Percentiles rank a stretch among this genome's conserved stretches.
phyloP scores from a whole-genome alignment of 1,140 invertebrate genomes.

The Marisa cornuarietis region DNA sequence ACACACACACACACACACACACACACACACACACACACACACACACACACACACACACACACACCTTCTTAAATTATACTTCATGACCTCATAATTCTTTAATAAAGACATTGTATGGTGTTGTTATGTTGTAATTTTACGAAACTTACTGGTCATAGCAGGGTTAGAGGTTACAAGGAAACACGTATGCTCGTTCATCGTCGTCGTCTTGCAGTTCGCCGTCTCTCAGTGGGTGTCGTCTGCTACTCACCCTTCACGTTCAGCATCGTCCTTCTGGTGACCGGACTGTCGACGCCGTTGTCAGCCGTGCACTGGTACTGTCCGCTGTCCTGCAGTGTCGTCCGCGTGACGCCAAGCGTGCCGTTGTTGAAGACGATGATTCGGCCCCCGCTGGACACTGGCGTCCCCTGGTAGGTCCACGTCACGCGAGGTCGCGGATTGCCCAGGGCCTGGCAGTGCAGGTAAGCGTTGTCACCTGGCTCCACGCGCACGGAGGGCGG shows the following conservation, averaged over 20 bases:
- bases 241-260: conserved; percentile 32
- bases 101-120: too few relatives aligned
- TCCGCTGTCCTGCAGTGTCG: conserved; percentile 32
- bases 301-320: conserved; percentile 45
- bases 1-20: too few relatives aligned
- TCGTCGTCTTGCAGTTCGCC: too few relatives aligned
- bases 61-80: too few relatives aligned
- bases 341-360: conserved; percentile 40
- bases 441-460: conserved; percentile 48
- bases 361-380: conserved; percentile 43
- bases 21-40: too few relatives aligned
- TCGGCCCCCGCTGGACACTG: conserved; percentile 16
- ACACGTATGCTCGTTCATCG: not conserved
- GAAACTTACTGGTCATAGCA: too few relatives aligned
- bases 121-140: too few relatives aligned
- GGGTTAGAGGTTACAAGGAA: too few relatives aligned
- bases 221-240: too few relatives aligned
- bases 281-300: conserved; percentile 40
- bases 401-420: conserved; percentile 26
- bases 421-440: conserved; percentile 34
- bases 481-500: conserved; percentile 34
- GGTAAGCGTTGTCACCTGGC: conserved; percentile 43
- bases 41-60: too few relatives aligned
- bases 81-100: too few relatives aligned
- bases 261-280: conserved; percentile 30